Base-by-base conservation (phyloP, 35 echinoderm and acorn worm genomes). In the Heliocidaris erythrogramma region DNA sequence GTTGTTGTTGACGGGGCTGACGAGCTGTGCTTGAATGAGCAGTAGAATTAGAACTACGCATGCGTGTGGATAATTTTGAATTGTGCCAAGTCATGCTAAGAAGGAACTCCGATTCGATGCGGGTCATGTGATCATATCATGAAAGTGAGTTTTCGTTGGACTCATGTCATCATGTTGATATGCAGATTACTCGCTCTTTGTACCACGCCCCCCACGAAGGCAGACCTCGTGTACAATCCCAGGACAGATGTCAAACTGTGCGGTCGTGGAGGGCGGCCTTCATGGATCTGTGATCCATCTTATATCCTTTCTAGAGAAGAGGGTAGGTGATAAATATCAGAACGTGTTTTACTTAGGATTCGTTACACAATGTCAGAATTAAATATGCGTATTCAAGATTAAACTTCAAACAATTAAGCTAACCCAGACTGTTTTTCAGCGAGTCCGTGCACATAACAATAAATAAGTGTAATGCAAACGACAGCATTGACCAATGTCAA, bases 101-200 rank as follows among this genome's bases (percentile, higher is more conserved):
- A 59, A 92, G 50, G 21, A 53, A 10, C 48, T 49, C 47, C 91
- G 91, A 92, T 92, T 48, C n/a, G 16, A 48, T 13, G 47, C 91
- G 48, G 50, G 94, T 85, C 49, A 95, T 95, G 94, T 91, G 86
- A 95, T 60, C 86, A 95, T 95, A 95, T 60, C 86, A 95, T 95
- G 94, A 95, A 30, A 95, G 49, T 95, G 59, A 47, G 94, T 42
- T 59, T 88, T 92, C 88, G 59, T 30, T 90, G 94, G 94, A 59
- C 88, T 69, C 86, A 92, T 59, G 91, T 59, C 91, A 92, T 92
- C 91, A 92, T 92, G 91, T 92, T 92, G 90, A 49, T 95, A 92
- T 88, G 86, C 94, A 90, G 47, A 53, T 92, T 95, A 30, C 30
- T 90, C 87, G 90, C 88, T 30, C 31, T 88, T 60, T 53, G 47